phyloP scores from a whole-genome alignment of 2,888 invertebrate genomes.

The Drosophila recens region DNA sequence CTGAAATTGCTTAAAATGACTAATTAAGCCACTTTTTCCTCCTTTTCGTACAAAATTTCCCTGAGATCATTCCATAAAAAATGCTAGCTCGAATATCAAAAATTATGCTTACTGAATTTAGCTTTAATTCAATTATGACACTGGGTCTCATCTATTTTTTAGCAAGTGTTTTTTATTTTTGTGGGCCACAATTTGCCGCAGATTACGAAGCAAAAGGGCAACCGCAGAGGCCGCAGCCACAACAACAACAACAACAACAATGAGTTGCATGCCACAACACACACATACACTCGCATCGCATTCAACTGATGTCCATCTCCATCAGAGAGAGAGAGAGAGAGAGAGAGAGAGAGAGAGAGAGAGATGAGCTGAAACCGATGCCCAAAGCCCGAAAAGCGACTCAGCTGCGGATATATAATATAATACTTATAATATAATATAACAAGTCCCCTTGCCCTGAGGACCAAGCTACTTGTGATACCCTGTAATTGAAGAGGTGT shows the following conservation, averaged over 20 bases:
- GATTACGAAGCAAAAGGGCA: conserved; percentile 7
- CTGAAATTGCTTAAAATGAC: too few species aligned
- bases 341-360: too few species aligned
- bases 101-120: background rate
- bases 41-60: too few species aligned
- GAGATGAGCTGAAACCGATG: conserved; percentile 2
- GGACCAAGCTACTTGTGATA: conserved; percentile 30
- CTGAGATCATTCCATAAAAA: too few species aligned
- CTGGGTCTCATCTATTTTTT: background rate
- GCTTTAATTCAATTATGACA: conserved; percentile 7
- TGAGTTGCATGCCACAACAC: conserved; percentile 1
- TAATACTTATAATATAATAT: conserved; percentile 36
- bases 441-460: conserved; percentile 16
- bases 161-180: conserved; percentile 1
- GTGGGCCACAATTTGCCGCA: conserved; percentile 6
- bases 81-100: background rate
- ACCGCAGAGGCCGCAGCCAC: conserved; percentile 14
- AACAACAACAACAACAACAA: background rate
- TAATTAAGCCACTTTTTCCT: too few species aligned
- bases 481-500: conserved; percentile 19
- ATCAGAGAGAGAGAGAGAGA: conserved; percentile 2
- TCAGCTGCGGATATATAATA: conserved; percentile 29
- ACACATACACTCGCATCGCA: background rate
- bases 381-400: conserved; percentile 8
- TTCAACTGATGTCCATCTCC: conserved; percentile 13